Conservation (phyloP, 2,797 vertebrate species). For the Mormyrus hasselquistii region DNA sequence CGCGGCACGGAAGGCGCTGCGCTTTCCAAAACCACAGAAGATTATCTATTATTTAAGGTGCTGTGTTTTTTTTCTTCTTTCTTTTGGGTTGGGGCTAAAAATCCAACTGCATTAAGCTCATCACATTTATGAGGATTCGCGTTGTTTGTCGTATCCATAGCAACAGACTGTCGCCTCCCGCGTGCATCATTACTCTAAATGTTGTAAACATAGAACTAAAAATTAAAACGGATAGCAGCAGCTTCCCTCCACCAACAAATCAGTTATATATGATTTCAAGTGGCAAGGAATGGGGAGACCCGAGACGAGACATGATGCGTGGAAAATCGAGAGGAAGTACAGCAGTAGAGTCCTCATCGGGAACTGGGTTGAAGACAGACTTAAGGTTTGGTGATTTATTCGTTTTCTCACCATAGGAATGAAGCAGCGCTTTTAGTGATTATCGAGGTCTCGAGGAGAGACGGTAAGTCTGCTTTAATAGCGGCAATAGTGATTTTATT, state of each 20-base stretch:
- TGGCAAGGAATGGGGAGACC: conserved; percentile 32
- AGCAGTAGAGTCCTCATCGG: conserved; percentile 58
- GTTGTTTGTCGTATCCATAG: conserved; percentile 63
- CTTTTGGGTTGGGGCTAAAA: not conserved
- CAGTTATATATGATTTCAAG: conserved; percentile 20
- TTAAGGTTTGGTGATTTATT: conserved; percentile 50
- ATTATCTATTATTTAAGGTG: conserved; percentile 3
- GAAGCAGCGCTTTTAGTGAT: not conserved
- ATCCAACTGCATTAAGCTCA: not conserved
- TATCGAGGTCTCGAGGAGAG: not conserved
- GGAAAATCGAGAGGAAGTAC: conserved; percentile 60
- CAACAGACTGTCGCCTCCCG: conserved; percentile 45
- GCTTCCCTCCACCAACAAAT: not conserved
- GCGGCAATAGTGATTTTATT: not conserved
- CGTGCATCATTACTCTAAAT: not conserved
- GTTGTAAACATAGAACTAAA: conserved; percentile 23
- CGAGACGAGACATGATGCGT: conserved; percentile 31
- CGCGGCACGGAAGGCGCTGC: not conserved
- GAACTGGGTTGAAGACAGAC: conserved; percentile 65
- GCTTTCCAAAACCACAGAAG: not conserved
- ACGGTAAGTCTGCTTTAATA: not conserved
- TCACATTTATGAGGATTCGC: not conserved
- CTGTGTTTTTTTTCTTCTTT: not conserved
- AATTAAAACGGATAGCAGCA: conserved; percentile 29
- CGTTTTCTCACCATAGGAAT: not conserved